A percentile compares a stretch with the other conserved stretches of the same genome.
Evolutionary conservation across 2,797 vertebrate genomes (phyloP).

Genomic region (Acanthurus lineatus): DNA sequence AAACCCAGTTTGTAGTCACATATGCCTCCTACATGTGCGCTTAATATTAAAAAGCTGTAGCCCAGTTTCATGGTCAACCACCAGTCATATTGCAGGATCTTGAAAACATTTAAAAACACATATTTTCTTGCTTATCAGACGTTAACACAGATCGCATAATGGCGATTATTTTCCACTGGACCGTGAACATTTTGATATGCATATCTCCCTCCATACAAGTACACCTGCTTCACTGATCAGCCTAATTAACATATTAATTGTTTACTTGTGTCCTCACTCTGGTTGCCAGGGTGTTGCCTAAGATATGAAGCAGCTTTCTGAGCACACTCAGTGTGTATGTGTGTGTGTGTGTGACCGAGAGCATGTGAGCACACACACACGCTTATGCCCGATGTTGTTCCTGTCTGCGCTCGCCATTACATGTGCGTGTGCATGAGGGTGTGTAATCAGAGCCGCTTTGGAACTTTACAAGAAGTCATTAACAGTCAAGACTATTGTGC

Average conservation of each 20-base stretch:
- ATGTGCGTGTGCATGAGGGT: conserved; percentile 66
- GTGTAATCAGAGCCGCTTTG: conserved; percentile 86
- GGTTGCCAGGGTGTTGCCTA: conserved; percentile 74
- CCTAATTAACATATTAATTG: conserved; percentile 85
- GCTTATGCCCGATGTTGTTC: conserved; percentile 42
- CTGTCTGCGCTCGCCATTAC: conserved; percentile 46
- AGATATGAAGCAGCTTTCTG: conserved; percentile 65
- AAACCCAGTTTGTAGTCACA: conserved; percentile 32
- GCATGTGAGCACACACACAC: conserved; percentile 20
- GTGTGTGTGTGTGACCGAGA: not conserved
- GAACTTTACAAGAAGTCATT: conserved; percentile 90
- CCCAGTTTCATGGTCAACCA: conserved; percentile 30
- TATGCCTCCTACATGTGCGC: conserved; percentile 9
- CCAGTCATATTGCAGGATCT: conserved; percentile 18
- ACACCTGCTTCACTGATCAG: conserved; percentile 63
- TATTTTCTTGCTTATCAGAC: conserved; percentile 12
- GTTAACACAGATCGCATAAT: conserved; percentile 34
- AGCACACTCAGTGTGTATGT: conserved; percentile 31
- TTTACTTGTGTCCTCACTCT: conserved; percentile 78
- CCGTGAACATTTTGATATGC: conserved; percentile 47
- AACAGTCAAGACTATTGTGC: conserved; percentile 90
- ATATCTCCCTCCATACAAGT: conserved; percentile 45
- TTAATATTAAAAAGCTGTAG: conserved; percentile 36
- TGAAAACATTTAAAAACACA: conserved; percentile 22
- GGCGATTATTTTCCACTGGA: conserved; percentile 34